Evolutionary conservation across 2,113 vertebrate genomes (phyloP).

Genomic region (Bungarus multicinctus): DNA sequence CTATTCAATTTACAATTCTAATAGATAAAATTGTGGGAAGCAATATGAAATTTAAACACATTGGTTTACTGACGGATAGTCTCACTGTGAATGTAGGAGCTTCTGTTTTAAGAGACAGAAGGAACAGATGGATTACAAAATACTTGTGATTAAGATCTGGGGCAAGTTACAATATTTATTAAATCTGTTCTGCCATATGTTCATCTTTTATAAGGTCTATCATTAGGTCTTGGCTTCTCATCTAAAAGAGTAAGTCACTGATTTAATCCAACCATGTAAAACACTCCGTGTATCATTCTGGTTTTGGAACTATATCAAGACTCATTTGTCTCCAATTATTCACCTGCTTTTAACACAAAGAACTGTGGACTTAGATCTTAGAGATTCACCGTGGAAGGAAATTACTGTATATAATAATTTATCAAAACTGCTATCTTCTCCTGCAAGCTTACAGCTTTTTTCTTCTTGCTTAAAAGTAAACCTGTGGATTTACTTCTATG

Average conservation of each 20-base stretch:
- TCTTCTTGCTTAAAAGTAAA: not conserved
- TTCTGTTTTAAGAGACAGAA: not conserved
- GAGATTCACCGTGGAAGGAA: not conserved
- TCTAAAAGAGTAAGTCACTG: not conserved
- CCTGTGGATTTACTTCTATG: not conserved
- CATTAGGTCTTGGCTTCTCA: not conserved
- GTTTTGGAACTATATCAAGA: not conserved
- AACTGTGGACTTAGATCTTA: not conserved
- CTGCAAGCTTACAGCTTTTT: not conserved
- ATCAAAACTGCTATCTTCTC: not conserved
- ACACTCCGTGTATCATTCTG: not conserved
- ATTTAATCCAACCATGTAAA: not conserved
- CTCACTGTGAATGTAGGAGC: not conserved
- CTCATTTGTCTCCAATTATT: not conserved
- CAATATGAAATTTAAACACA: not conserved
- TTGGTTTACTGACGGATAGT: not conserved
- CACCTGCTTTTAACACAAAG: not conserved
- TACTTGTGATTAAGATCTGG: not conserved
- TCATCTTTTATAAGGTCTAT: not conserved
- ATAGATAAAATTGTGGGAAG: not conserved
- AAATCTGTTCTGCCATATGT: not conserved
- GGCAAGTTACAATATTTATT: not conserved
- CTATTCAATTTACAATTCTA: not conserved
- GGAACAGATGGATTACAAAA: constrained; percentile 8
- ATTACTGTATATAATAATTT: not conserved